phyloP scores from a whole-genome alignment of 2,888 invertebrate species.

The Campoletis raptor region DNA sequence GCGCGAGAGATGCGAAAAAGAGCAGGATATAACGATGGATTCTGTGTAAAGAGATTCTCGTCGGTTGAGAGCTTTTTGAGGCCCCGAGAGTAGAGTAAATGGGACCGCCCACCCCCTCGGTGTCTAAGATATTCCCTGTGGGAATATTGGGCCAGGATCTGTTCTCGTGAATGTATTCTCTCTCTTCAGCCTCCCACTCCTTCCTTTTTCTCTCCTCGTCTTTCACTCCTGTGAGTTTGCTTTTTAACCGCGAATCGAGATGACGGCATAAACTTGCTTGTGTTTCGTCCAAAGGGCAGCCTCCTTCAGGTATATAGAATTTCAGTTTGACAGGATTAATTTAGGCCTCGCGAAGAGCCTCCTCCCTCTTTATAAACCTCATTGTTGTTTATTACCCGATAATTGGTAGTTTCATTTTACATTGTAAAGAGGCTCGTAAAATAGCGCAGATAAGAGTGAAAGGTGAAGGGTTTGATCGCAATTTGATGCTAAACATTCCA shows the following conservation, averaged over 20 bases:
- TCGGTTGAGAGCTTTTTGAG: slow-evolving; percentile 57
- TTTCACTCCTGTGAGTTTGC: slow-evolving; percentile 50
- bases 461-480: slow-evolving; percentile 33
- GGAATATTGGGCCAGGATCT: slow-evolving; percentile 63
- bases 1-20: slow-evolving; percentile 42
- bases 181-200: slow-evolving; percentile 14
- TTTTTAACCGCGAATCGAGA: slow-evolving; percentile 59
- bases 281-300: slow-evolving; percentile 48
- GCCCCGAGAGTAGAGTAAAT: slow-evolving; percentile 58
- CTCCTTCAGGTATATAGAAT: slow-evolving; percentile 66
- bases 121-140: slow-evolving; percentile 58
- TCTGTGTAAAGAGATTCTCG: slow-evolving; percentile 26
- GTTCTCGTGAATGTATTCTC: slow-evolving; percentile 40
- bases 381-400: slow-evolving; percentile 69
- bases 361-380: slow-evolving; percentile 39
- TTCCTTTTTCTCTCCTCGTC: slow-evolving; percentile 17
- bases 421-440: slow-evolving; percentile 50
- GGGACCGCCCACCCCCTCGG: slow-evolving; percentile 48
- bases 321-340: slow-evolving; percentile 69
- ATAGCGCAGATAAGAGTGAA: slow-evolving; percentile 52
- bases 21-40: slow-evolving; percentile 42
- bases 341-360: slow-evolving; percentile 57
- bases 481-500: slow-evolving; percentile 31
- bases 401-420: slow-evolving; percentile 66
- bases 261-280: slow-evolving; percentile 55